A percentile compares a stretch with the other conserved stretches of the same genome.
These are phyloP conservation scores for Penaeus japonicus DNA, from an alignment of 1,140 invertebrate genomes.

Conservation along the genomic window DNA sequence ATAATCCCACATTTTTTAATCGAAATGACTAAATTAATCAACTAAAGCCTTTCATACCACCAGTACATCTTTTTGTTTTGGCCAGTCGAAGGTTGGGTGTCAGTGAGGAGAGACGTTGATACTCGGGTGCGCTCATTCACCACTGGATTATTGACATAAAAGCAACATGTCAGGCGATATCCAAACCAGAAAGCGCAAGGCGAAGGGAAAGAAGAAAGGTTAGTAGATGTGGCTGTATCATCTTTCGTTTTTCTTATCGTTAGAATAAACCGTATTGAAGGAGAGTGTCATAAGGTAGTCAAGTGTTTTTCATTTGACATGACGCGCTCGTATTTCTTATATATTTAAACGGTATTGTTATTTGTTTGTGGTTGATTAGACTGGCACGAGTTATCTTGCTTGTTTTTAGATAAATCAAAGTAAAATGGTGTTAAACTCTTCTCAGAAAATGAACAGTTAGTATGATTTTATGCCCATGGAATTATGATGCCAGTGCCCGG, in stretches of 20 bases:
- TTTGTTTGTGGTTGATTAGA: no score
- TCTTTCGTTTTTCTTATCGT: background rate
- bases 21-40: background rate
- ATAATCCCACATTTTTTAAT: no score
- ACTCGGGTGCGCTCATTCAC: background rate
- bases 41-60: background rate
- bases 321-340: no score
- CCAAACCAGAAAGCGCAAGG: slow-evolving; percentile 42
- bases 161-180: slow-evolving; percentile 43
- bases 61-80: slow-evolving; percentile 30
- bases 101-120: background rate
- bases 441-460: no score
- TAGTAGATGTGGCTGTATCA: background rate
- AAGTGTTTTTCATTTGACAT: no score
- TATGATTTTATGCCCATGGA: no score
- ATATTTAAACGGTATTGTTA: no score
- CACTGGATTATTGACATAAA: slow-evolving; percentile 17
- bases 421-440: no score
- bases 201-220: slow-evolving; percentile 48
- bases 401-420: no score
- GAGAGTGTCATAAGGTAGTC: no score
- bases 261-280: background rate
- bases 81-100: slow-evolving; percentile 17
- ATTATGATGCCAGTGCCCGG: no score
- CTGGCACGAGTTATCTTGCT: no score